Percentiles rank a stretch among this genome's conserved stretches.
phyloP scores from a whole-genome alignment of 2,888 invertebrate species.

The Apamea monoglypha region DNA sequence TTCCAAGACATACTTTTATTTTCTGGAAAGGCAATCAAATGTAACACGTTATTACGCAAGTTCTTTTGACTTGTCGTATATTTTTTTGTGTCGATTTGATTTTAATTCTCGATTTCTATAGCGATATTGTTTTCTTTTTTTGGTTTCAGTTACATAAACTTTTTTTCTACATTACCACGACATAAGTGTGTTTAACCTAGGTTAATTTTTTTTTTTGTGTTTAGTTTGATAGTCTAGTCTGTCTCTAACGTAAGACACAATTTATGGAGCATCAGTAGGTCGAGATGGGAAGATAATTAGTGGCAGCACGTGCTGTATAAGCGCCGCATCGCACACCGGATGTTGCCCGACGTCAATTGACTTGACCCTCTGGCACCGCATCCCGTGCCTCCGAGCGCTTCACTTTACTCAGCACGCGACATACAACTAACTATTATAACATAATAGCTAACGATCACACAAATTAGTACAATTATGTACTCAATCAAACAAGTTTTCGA shows the following conservation, averaged over 20 bases:
- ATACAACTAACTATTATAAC: slow-evolving; percentile 63
- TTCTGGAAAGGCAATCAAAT: slow-evolving; percentile 25
- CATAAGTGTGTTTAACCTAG: neutral
- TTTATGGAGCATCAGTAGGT: slow-evolving; percentile 53
- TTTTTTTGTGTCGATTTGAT: neutral
- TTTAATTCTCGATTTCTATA: slow-evolving; percentile 10
- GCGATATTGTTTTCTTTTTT: neutral
- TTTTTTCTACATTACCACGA: neutral
- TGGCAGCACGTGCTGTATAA: slow-evolving; percentile 80
- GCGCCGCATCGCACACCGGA: slow-evolving; percentile 81
- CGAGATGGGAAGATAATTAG: slow-evolving; percentile 72
- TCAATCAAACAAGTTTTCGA: slow-evolving; percentile 55
- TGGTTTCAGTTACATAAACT: neutral
- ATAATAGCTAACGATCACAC: slow-evolving; percentile 58
- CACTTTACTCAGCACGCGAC: slow-evolving; percentile 76
- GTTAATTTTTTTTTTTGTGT: slow-evolving; percentile 13
- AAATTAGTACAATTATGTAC: slow-evolving; percentile 47
- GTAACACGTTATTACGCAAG: neutral
- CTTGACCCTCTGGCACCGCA: slow-evolving; percentile 87
- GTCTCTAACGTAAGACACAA: slow-evolving; percentile 31
- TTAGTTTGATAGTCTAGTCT: neutral
- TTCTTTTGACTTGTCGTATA: neutral
- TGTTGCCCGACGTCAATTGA: slow-evolving; percentile 87
- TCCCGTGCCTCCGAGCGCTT: slow-evolving; percentile 80
- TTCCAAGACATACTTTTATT: slow-evolving; percentile 9